Percentiles rank a stretch among this genome's conserved stretches.
phyloP scores from a whole-genome alignment of 37 sponge, comb jelly and placozoan species.

The Aphrocallistes beatrix region DNA sequence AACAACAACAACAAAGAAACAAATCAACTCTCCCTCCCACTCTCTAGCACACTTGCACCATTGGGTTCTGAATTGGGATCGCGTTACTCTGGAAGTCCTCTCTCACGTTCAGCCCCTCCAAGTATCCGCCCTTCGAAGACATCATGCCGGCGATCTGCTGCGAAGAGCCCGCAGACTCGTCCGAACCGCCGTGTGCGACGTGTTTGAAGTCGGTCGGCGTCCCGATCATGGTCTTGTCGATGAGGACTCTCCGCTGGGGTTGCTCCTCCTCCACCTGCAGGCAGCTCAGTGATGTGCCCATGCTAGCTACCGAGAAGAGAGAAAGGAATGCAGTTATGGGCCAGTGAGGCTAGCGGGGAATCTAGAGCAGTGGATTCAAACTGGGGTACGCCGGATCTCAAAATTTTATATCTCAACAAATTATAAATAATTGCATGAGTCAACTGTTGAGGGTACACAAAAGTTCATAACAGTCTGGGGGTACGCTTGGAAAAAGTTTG shows the following conservation, averaged over 20 bases:
- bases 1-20: not conserved
- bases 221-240: constrained; percentile 8
- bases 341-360: too few species aligned
- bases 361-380: too few species aligned
- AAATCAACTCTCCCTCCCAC: too few species aligned
- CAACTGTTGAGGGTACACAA: too few species aligned
- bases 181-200: not conserved
- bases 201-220: not conserved
- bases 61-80: not conserved
- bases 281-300: not conserved
- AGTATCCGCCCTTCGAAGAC: not conserved
- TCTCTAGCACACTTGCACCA: not conserved
- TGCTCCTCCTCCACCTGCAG: not conserved
- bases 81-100: not conserved
- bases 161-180: not conserved
- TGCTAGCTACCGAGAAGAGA: too few species aligned
- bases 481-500: too few species aligned
- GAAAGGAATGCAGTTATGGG: too few species aligned
- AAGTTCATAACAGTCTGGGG: too few species aligned
- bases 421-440: too few species aligned
- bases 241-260: not conserved
- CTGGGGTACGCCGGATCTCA: too few species aligned
- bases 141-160: not conserved
- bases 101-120: not conserved
- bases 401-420: too few species aligned